Evolutionary conservation across 2,888 invertebrate genomes (phyloP), one percentile per base, ranked within the genome.

Genomic region (Punctoribates punctum): DNA sequence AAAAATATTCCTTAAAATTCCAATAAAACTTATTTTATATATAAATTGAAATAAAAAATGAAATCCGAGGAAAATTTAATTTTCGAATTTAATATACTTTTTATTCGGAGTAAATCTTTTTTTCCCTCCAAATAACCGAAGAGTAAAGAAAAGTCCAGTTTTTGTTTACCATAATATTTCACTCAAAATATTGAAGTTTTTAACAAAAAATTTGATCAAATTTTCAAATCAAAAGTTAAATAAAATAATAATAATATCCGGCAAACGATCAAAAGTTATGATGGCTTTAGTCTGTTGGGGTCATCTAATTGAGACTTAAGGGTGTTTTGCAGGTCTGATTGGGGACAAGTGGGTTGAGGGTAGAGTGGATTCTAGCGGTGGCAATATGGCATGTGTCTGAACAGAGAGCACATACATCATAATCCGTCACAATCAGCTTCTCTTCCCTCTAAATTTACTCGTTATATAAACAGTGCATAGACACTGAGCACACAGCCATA

Each of bases 371-470:
- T 25, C 65, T 29, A 46, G 27, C 15, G 9, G 2, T 42, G 46
- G 8, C 70, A 70, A 70, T 70, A 70, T 42, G 70, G 70, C 23
- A 70, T 70, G 23, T 70, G 70, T 70, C 42, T 70, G 70, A 70
- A 13, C 11, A 15, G 62, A 62, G 62, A 17, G 23, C 42, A 46
- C 42, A 70, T 70, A 42, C 70, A 70, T 70, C 70, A 70, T 70
- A 70, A 70, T 70, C 70, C 46, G 70, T 70, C 70, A 70, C 15
- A 70, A 42, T 70, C 70, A 70, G 70, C 42, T 42, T 42, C 70
- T 42, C 42, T 70, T 42, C 42, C 70, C 46, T 70, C 70, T 38
- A 38, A 70, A 70, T 70, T n/a, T 70, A 70, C 70, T 70, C 46
- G 42, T 70, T 70, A 42, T 70, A 70, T 70, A 70, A 42, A 70